Conservation (phyloP, 1,140 invertebrate species). For the Macrocentrus cingulum region DNA sequence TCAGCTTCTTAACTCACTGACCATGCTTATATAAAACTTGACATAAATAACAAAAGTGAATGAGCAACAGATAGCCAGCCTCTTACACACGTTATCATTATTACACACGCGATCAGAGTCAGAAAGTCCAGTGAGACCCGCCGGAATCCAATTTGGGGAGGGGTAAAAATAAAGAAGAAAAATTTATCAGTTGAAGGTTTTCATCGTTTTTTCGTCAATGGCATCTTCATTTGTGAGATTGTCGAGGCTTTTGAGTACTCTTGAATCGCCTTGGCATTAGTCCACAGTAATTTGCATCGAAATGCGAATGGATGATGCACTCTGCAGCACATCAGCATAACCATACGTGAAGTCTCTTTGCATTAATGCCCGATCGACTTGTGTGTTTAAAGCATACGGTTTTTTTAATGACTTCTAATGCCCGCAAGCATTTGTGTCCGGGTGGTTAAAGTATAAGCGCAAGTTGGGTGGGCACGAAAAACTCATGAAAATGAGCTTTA, state of each 20-base stretch:
- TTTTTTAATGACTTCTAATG: not conserved
- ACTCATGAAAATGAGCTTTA: not conserved
- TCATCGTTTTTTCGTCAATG: too few species aligned
- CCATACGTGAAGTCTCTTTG: not conserved
- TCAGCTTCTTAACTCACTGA: not conserved
- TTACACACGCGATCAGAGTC: too few species aligned
- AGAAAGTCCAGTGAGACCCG: not conserved
- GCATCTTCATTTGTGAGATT: slow-evolving; percentile 23
- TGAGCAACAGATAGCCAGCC: not conserved
- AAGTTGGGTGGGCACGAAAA: not conserved
- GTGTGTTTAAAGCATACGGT: too few species aligned
- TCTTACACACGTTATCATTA: not conserved
- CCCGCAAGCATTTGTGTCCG: not conserved
- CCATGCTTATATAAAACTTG: not conserved
- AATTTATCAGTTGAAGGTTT: too few species aligned
- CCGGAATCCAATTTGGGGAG: slow-evolving; percentile 16
- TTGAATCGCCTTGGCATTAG: slow-evolving; percentile 27
- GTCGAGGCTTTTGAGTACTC: slow-evolving; percentile 28
- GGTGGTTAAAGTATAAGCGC: not conserved
- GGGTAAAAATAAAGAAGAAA: not conserved
- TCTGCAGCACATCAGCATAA: slow-evolving; percentile 1
- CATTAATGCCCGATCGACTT: too few species aligned
- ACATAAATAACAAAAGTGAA: not conserved
- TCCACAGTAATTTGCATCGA: slow-evolving; percentile 40
- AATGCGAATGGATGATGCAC: slow-evolving; percentile 33